Conservation (phyloP, 2,888 invertebrate species). For the Physocephala rufipes region DNA sequence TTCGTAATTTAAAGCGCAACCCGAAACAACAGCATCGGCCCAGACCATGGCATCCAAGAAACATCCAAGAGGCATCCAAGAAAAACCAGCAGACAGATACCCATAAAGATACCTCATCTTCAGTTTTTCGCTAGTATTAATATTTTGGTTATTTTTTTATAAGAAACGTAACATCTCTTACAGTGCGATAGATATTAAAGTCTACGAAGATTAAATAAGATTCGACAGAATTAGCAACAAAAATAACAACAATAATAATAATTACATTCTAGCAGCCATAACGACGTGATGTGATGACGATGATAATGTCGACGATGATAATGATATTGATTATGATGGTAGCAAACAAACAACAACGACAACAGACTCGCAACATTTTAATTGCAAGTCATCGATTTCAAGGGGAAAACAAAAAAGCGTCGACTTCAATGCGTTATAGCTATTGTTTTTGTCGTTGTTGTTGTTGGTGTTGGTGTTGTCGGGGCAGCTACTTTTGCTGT, state of each 20-base stretch:
- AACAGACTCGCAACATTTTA: neutral
- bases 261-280: neutral
- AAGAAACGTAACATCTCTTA: neutral
- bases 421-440: neutral
- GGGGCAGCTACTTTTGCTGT: neutral
- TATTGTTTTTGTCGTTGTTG: no score
- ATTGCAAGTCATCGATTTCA: neutral
- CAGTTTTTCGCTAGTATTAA: neutral
- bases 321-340: neutral
- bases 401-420: neutral
- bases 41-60: slow-evolving; percentile 63
- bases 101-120: neutral
- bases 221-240: neutral
- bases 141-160: neutral
- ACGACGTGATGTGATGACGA: neutral
- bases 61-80: neutral
- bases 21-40: slow-evolving; percentile 45
- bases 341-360: slow-evolving; percentile 9
- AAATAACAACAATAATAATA: neutral
- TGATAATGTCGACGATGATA: neutral
- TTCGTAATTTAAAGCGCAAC: neutral
- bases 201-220: neutral
- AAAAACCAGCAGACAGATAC: neutral
- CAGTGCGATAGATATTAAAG: neutral
- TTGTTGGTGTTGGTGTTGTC: neutral